Evolutionary conservation across 2,888 invertebrate species (phyloP), one percentile per base, ranked within the genome.

Genomic region (Lepidocyrtinus sp.): DNA sequence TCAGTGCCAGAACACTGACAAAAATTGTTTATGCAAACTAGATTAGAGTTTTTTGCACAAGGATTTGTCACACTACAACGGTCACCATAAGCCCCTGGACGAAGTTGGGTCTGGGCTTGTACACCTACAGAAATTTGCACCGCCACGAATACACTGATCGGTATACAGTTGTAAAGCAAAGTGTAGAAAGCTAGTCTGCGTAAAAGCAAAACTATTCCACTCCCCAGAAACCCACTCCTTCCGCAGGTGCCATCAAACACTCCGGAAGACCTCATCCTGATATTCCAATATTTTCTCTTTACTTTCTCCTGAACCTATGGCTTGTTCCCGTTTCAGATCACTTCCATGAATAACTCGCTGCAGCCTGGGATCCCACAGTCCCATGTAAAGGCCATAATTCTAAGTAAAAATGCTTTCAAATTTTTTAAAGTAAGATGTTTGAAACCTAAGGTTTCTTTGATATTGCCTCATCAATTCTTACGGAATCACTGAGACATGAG

Each of bases 1-100:
- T 82, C 70, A 2, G 65, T 55, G 2, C 81, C 74, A 7, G 81
- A 79, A 26, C 84, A 84, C 68, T 78, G 78, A 21, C 84, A 84
- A 63, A 75, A 75, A n/a, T 81, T 81, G 22, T 81, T 73, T 25
- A 79, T 70, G 46, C 84, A 84, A 15, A 75, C 73, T 5, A 84
- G 65, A 63, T 81, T 84, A 15, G 72, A 67, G 15, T 82, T 75
- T 17, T 68, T 74, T 24, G 75, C 75, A 65, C 84, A 84, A 9
- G 82, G 81, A 71, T 75, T 82, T 17, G 75, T 75, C 1, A 61
- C 1, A 27, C 70, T 73, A 61, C 82, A 82, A 24, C 75, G 62
- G 21, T 82, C 82, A 17, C 79, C 82, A 22, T 79, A 82, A n/a
- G 72, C 75, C 2, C 82, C 79, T 0, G 81, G 81, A 3, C 79